These are phyloP conservation scores for Pollenia angustigena DNA, from an alignment of 2,888 invertebrate genomes.

Conservation along the genomic window DNA sequence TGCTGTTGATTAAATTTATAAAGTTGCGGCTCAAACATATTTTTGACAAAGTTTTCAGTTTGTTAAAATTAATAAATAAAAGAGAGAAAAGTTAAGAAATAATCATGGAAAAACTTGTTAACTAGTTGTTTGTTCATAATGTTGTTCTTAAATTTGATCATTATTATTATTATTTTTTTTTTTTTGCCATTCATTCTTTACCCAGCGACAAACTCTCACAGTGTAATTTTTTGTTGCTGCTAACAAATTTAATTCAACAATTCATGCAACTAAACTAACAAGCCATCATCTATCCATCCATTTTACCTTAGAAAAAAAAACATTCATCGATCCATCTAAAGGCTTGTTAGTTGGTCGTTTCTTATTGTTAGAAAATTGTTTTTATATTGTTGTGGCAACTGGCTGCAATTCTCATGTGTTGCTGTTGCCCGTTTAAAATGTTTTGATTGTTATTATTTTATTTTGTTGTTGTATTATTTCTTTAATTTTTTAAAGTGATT, in stretches of 20 bases:
- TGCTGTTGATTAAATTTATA: conserved; percentile 63
- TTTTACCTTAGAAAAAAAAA: not conserved
- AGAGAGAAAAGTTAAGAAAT: conserved; percentile 19
- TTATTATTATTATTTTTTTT: not conserved
- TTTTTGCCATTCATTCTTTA: not conserved
- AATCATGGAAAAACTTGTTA: conserved; percentile 65
- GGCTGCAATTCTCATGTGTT: conserved; percentile 34
- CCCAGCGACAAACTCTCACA: conserved; percentile 2
- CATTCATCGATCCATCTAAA: conserved; percentile 42
- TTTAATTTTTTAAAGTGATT: conserved; percentile 69
- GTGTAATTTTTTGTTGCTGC: conserved; percentile 5
- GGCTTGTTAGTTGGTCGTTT: conserved; percentile 22
- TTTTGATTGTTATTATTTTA: conserved; percentile 30
- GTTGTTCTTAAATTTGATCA: conserved; percentile 35
- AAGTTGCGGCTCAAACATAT: conserved; percentile 53
- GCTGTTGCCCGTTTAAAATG: conserved; percentile 12
- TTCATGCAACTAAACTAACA: conserved; percentile 29
- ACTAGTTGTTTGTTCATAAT: conserved; percentile 66
- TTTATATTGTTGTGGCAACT: conserved; percentile 46
- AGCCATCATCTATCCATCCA: conserved; percentile 17
- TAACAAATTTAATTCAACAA: conserved; percentile 44
- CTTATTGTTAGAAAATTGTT: conserved; percentile 54
- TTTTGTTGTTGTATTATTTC: not conserved
- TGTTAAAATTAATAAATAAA: conserved; percentile 62
- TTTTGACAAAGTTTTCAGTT: conserved; percentile 58